These are phyloP conservation scores for Phoenicopterus ruber DNA, from an alignment of 2,113 vertebrate genomes.

Conservation along the genomic window DNA sequence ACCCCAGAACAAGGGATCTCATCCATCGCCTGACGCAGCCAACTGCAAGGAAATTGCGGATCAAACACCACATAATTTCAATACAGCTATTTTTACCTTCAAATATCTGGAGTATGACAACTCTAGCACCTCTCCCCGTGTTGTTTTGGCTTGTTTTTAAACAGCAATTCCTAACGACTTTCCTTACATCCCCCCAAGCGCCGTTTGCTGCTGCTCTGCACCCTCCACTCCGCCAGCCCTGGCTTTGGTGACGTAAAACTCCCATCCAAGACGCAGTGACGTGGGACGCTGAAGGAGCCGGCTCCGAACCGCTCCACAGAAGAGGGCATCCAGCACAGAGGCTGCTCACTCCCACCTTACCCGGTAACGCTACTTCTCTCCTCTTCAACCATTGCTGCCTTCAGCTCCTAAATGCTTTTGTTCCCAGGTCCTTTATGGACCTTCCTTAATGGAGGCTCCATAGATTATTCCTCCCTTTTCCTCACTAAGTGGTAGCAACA, in stretches of 20 bases:
- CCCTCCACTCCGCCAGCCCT: neutral
- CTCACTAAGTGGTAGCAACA: neutral
- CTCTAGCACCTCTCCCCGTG: neutral
- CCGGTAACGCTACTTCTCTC: accelerated
- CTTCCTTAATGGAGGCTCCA: neutral
- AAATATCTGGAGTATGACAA: neutral
- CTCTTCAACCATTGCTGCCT: neutral
- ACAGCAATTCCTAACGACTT: neutral
- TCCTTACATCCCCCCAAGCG: neutral
- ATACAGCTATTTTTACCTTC: neutral
- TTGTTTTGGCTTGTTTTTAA: neutral
- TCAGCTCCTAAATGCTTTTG: neutral
- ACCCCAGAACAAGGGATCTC: neutral
- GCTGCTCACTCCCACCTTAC: neutral
- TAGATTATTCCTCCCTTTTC: neutral
- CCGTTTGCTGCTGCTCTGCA: accelerated
- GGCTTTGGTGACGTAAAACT: neutral
- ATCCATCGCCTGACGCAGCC: neutral
- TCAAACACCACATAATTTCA: neutral
- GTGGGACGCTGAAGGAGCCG: neutral
- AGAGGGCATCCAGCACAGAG: neutral
- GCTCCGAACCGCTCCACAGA: neutral
- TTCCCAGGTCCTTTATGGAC: neutral
- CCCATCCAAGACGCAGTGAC: neutral
- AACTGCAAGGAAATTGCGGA: neutral